Evolutionary conservation across 64 coral and sea anemone species (phyloP), one percentile per base, ranked within the genome.

Genomic region (Montipora sp.): DNA sequence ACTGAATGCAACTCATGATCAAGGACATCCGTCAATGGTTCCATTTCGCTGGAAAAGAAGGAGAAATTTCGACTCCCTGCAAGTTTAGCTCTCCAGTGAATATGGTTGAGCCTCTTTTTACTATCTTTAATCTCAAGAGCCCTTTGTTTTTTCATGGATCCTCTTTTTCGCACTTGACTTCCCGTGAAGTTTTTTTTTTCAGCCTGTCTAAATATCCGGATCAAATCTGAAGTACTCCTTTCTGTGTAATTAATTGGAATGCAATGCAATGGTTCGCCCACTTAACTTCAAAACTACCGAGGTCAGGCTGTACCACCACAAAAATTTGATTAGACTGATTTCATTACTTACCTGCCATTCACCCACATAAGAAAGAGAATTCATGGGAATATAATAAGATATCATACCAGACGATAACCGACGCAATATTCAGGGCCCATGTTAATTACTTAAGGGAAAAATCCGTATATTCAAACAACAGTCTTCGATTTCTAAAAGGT

Each of bases 271-370:
- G 15, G 82, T 85, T 85, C 16, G 63, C 12, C 82, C 82, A 47
- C 82, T 85, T 71, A 16, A 85, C 44, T 71, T 85, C 82, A 85
- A 85, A 85, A 71, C 61, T 16, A 10, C 82, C 61, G 82, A 43
- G n/a, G 82, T 85, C 82, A 22, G 19, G 47, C 18, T 51, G 0
- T 60, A 18, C 22, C 79, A 3, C 61, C 82, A 5, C 47, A 85
- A 50, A n/a, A 85, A 72, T 85, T 2, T 8, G 14, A 23, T 9
- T 45, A 49, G 71, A 49, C 8, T 84, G 16, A 63, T 14, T 59
- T 80, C 51, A 27, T 24, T 11, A 44, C 23, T 61, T 6, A 49
- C 13, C 45, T 78, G 9, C 14, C 60, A 63, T 63, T 63, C 9
- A 63, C 60, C 14, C 60, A 16, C 60, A 16, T 16, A 63, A 63